Conservation (phyloP, 2,797 vertebrate species). For the Otus scops region DNA sequence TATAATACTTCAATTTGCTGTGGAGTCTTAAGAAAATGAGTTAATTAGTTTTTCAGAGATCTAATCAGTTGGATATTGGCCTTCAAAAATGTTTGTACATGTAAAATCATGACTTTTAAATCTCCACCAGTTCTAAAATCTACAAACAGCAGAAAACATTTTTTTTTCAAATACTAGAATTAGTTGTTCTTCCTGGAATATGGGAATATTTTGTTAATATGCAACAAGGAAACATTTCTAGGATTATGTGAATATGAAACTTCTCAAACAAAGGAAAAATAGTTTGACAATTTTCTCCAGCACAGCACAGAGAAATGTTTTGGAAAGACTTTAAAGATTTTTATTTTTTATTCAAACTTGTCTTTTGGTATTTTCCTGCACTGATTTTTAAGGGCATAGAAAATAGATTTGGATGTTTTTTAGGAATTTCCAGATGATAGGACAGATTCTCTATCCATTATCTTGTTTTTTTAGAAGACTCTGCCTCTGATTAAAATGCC, state of each 20-base stretch:
- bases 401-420: not conserved
- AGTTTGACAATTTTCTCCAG: not conserved
- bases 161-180: not conserved
- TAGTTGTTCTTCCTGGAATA: not conserved
- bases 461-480: not conserved
- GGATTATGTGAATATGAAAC: not conserved
- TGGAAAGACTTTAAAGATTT: not conserved
- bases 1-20: conserved; percentile 30
- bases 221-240: not conserved
- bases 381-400: not conserved
- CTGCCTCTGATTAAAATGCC: not conserved
- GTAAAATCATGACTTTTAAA: not conserved
- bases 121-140: not conserved
- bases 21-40: conserved; percentile 39
- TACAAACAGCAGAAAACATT: not conserved
- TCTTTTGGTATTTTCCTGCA: not conserved
- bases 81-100: conserved; percentile 31
- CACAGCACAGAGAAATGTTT: not conserved
- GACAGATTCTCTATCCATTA: not conserved
- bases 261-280: not conserved
- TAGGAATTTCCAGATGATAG: not conserved
- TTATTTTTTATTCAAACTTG: accelerated
- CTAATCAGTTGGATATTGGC: conserved; percentile 16
- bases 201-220: not conserved
- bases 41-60: conserved; percentile 55